These are phyloP conservation scores for Ammodytes dubius DNA, from an alignment of 2,113 vertebrate genomes.

Conservation along the genomic window DNA sequence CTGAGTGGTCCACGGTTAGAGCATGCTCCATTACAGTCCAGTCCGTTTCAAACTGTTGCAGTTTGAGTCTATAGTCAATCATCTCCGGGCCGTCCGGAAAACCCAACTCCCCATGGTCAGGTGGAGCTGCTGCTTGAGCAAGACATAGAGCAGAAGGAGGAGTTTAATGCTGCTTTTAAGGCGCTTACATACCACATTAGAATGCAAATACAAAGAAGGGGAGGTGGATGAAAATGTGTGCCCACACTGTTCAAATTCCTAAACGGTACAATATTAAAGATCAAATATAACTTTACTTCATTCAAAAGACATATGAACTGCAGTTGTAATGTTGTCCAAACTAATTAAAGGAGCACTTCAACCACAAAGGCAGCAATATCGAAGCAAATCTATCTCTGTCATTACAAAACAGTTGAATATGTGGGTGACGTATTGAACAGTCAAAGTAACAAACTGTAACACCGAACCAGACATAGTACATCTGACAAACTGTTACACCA, in stretches of 20 bases:
- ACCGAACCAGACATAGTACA: no score
- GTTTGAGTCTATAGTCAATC: constrained; percentile 77
- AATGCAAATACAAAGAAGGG: neutral
- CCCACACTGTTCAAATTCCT: neutral
- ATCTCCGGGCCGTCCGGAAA: constrained; percentile 90
- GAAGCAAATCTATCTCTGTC: no score
- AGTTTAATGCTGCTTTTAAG: neutral
- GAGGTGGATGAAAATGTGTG: neutral
- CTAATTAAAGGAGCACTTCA: neutral
- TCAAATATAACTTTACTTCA: neutral
- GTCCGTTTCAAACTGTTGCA: constrained; percentile 75
- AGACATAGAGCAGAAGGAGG: neutral
- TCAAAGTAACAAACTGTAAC: no score
- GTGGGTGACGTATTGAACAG: no score
- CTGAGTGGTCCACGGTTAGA: constrained; percentile 61
- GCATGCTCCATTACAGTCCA: constrained; percentile 83
- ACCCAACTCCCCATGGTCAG: constrained; percentile 80
- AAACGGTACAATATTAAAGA: neutral
- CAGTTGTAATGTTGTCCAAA: neutral
- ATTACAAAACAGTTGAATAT: no score
- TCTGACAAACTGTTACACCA: no score
- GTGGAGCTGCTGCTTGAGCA: constrained; percentile 74
- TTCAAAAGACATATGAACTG: neutral
- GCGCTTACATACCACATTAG: neutral
- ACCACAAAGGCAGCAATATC: no score